phyloP scores from a whole-genome alignment of 1,140 invertebrate genomes.

The Zaprionus africanus region DNA sequence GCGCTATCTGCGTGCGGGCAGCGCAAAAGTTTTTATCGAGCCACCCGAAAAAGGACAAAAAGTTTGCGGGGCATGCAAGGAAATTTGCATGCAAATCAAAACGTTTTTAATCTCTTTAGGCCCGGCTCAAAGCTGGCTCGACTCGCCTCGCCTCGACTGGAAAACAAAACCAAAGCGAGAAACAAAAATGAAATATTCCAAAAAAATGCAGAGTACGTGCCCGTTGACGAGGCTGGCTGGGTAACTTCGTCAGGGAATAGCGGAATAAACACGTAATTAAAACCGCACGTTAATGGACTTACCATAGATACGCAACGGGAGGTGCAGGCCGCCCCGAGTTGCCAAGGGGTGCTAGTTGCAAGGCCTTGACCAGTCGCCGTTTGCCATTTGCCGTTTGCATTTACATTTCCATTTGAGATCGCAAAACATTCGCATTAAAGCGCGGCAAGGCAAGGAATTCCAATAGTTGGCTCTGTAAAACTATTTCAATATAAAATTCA shows the following conservation, averaged over 20 bases:
- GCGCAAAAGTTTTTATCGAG: conserved; percentile 54
- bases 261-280: conserved; percentile 77
- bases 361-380: conserved; percentile 26
- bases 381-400: conserved; percentile 10
- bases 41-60: conserved; percentile 32
- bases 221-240: conserved; percentile 12
- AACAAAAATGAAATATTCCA: conserved; percentile 1
- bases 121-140: conserved; percentile 30
- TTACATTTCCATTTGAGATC: conserved; percentile 41
- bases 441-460: conserved; percentile 35
- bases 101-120: conserved; percentile 73
- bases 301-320: conserved; percentile 9
- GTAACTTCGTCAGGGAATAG: conserved; percentile 59
- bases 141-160: background rate
- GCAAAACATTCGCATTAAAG: conserved; percentile 38
- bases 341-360: background rate
- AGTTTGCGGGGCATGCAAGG: conserved; percentile 58
- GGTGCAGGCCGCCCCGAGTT: background rate
- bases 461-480: conserved; percentile 61
- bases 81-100: conserved; percentile 75
- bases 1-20: conserved; percentile 47
- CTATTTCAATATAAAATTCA: conserved; percentile 82
- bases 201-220: conserved; percentile 2
- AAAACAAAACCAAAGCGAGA: conserved; percentile 12
- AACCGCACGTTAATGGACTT: conserved; percentile 74